Evolutionary conservation across 1,140 invertebrate species (phyloP), one percentile per base, ranked within the genome.

Genomic region (Sminthurinus signatus): DNA sequence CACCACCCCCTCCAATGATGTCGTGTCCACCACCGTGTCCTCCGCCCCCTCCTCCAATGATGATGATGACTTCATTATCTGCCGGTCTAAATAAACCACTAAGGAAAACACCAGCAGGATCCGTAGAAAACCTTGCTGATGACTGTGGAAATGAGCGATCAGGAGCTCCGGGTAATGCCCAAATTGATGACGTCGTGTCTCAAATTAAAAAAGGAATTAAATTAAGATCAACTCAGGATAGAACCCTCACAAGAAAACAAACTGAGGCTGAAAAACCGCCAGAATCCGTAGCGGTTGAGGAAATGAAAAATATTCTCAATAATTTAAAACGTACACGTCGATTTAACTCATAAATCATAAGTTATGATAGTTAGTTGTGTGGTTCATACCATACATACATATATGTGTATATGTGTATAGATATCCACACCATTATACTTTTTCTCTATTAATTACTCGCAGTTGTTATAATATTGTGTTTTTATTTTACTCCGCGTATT

Each of bases 141-240:
- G 28, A 60, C 64, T 15, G 64, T 65, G 43, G 57, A 32, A 15
- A 39, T 17, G 8, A 27, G 19, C 14, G 42, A 23, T 19, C 39
- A 39, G 1, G 46, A 61, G 50, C 44, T 25, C n/a, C 36, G 56
- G 32, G 65, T 59, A 19, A 25, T 27, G 62, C 69, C 8, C 69
- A 68, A 51, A 71, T 71, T 32, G 67, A 71, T 56, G 70, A 71
- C 48, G 64, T 71, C 12, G 46, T 71, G 23, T 67, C 70, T n/a
- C 64, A 68, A 42, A 23, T 71, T 4, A 68, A 69, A 25, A 68
- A 65, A 29, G 66, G 66, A 36, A 67, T 68, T 36, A 71, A 71
- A 54, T 46, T 71, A 5, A 46, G 64, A n/a, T n/a, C n/a, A n/a
- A 58, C 63, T 17, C 62, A 52, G 46, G 67, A 68, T 48, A 60